A percentile compares a stretch with the other conserved stretches of the same genome.
Evolutionary conservation across 2,113 vertebrate genomes (phyloP).

Genomic region (Hassar affinis): DNA sequence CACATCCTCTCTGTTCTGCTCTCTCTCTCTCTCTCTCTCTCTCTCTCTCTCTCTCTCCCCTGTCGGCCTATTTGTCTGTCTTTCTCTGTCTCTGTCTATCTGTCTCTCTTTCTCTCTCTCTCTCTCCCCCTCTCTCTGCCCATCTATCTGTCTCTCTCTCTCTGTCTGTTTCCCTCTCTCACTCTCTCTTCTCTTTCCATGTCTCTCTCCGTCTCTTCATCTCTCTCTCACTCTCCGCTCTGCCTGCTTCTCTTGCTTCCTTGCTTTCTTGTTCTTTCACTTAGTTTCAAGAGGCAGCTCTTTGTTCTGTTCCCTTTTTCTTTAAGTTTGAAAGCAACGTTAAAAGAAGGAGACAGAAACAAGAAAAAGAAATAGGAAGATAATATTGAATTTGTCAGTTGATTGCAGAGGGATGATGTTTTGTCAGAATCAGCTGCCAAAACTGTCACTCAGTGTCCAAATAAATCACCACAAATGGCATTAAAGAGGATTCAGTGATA

Average conservation of each 20-base stretch:
- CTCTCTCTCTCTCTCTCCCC: constrained; percentile 61
- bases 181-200: constrained; percentile 34
- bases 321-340: constrained; percentile 40
- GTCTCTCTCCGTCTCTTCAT: constrained; percentile 54
- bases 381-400: constrained; percentile 42
- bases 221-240: background rate
- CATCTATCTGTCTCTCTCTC: background rate
- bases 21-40: constrained; percentile 40
- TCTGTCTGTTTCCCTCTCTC: constrained; percentile 57
- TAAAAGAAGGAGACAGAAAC: constrained; percentile 8
- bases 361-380: constrained; percentile 14
- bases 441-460: constrained; percentile 17
- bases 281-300: constrained; percentile 59
- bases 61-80: too few relatives aligned
- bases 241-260: background rate
- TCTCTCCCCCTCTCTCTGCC: constrained; percentile 48
- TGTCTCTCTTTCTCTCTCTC: background rate
- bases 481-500: constrained; percentile 13
- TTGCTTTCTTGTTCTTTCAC: constrained; percentile 48
- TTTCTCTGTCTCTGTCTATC: constrained; percentile 54
- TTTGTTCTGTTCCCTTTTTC: constrained; percentile 42
- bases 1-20: constrained; percentile 47
- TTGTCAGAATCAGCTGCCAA: constrained; percentile 20
- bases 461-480: constrained; percentile 23
- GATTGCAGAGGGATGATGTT: constrained; percentile 29